phyloP scores from a whole-genome alignment of 2,888 invertebrate genomes.

The Malachius bipustulatus region DNA sequence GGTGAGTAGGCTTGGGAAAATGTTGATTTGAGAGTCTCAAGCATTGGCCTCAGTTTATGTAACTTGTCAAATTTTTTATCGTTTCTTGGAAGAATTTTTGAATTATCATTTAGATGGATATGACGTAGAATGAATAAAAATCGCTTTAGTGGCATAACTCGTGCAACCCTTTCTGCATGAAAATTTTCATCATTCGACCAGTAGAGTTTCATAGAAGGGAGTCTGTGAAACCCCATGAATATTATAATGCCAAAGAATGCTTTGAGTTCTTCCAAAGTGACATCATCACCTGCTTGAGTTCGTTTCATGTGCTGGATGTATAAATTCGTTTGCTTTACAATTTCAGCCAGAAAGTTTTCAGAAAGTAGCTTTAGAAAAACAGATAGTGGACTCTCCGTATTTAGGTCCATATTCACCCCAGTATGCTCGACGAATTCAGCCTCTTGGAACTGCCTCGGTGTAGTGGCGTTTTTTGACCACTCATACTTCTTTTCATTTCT shows the following conservation, averaged over 20 bases:
- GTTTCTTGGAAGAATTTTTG: conserved; percentile 4
- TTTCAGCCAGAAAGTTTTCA: conserved; percentile 6
- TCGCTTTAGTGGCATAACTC: conserved; percentile 13
- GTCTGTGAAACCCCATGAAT: conserved; percentile 15
- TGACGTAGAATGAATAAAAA: conserved; percentile 15
- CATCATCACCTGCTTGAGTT: neutral
- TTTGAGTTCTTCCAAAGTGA: neutral
- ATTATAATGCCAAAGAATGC: conserved; percentile 9
- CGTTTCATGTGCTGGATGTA: conserved; percentile 4
- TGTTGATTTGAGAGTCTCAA: neutral
- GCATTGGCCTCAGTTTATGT: neutral
- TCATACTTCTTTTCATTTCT: conserved; percentile 5
- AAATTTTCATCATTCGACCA: conserved; percentile 15
- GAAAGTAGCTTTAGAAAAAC: conserved; percentile 3
- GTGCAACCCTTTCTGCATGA: conserved; percentile 10
- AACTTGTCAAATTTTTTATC: neutral
- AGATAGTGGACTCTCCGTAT: conserved; percentile 6
- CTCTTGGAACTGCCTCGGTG: conserved; percentile 5
- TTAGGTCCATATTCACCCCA: conserved; percentile 5
- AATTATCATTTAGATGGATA: conserved; percentile 13
- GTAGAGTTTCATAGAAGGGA: conserved; percentile 12
- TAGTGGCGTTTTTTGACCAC: conserved; percentile 2
- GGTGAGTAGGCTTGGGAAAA: conserved; percentile 7
- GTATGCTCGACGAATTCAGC: conserved; percentile 4
- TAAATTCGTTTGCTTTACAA: conserved; percentile 5